Evolutionary conservation across 2,113 vertebrate genomes (phyloP), one percentile per base, ranked within the genome.

Genomic region (Eretmochelys imbricata): DNA sequence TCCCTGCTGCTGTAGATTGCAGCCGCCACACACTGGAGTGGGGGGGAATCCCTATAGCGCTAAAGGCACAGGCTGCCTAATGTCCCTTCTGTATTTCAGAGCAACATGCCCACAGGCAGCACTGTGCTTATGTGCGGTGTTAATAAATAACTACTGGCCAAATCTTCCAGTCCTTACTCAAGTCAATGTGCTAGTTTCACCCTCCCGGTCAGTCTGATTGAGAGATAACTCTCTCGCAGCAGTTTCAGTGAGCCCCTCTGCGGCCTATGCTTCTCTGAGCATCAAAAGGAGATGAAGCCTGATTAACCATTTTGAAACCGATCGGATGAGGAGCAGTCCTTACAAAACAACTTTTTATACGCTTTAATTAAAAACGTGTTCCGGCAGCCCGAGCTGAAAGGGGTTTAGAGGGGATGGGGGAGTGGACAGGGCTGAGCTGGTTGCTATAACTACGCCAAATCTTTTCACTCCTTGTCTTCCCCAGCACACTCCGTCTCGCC

Each of bases 381-480:
- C 92, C 95, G 88, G 97, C 97, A 92, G 96, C 97, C 95, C 94
- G 84, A 95, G 96, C 94, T 98, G 98, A 98, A 98, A 98, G 98
- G 98, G 96, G 98, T 98, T 96, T 95, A 97, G 98, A 98, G 97
- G 98, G 98, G 98, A 98, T 98, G 98, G 91, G 97, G 98, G 97
- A 97, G 98, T 98, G 98, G 98, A 98, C 97, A 92, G 96, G 97
- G 97, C 97, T 98, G 98, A 98, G 98, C 97, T 96, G 86, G 98
- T 99, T 98, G 98, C 98, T 98, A 99, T 98, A 98, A 98, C 98
- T 85, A 99, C 98, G 97, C 98, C 96, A 98, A 98, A 98, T 98
- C 98, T 98, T 97, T 98, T 97, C 98, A 95, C 65, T 95, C 96
- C 97, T 97, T 97, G 97, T 98, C 96, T 97, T 97, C 91, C 97